Evolutionary conservation across 2,113 vertebrate species (phyloP).

Genomic region (Limanda limanda): DNA sequence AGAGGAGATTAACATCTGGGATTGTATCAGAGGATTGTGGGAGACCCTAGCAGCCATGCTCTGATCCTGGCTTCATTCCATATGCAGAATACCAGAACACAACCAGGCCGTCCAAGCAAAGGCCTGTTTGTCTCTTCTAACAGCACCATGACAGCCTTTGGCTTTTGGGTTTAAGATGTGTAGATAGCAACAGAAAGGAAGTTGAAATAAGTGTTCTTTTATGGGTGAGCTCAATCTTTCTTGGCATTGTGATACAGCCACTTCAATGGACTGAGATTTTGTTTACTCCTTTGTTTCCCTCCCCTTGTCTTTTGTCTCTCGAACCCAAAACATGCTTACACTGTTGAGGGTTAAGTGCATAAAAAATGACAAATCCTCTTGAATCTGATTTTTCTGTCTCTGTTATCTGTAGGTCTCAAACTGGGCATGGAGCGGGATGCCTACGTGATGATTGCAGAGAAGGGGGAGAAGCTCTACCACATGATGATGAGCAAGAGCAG

Average conservation of each 20-base stretch:
- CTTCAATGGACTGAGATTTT: conserved; percentile 4
- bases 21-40: conserved; percentile 29
- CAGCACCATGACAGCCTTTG: conserved; percentile 39
- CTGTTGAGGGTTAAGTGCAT: neutral
- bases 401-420: conserved; percentile 87
- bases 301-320: conserved; percentile 10
- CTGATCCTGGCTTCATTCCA: conserved; percentile 37
- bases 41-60: neutral
- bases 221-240: conserved; percentile 33
- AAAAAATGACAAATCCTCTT: conserved; percentile 6
- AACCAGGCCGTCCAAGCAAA: conserved; percentile 17
- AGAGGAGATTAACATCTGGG: conserved; percentile 63
- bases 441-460: conserved; percentile 97
- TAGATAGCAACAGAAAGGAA: conserved; percentile 21
- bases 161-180: conserved; percentile 16
- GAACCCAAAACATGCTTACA: neutral
- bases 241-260: neutral
- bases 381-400: conserved; percentile 14
- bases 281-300: conserved; percentile 35
- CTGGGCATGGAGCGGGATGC: conserved; percentile 98
- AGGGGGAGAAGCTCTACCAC: conserved; percentile 98
- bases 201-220: conserved; percentile 4
- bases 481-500: conserved; percentile 97
- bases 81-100: conserved; percentile 51
- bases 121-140: conserved; percentile 50